These are phyloP conservation scores for Episyrphus balteatus DNA, from an alignment of 1,140 invertebrate species.

Conservation along the genomic window DNA sequence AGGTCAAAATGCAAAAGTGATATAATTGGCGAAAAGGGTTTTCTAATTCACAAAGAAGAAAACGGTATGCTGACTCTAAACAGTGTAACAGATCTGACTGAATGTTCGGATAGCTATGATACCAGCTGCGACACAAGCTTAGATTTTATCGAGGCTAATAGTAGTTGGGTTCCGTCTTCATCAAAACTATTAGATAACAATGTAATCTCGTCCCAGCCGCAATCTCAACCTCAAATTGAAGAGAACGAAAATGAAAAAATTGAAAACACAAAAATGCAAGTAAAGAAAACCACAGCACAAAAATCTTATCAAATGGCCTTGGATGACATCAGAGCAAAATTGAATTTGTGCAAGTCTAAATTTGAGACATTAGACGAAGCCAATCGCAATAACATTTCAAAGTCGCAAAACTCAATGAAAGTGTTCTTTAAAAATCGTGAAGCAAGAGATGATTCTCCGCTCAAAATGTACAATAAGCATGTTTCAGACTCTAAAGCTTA, in stretches of 20 bases:
- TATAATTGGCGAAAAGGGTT: conserved; percentile 31
- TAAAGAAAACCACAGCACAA: background rate
- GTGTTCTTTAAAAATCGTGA: conserved; percentile 22
- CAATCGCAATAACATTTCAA: conserved; percentile 21
- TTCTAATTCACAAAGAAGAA: conserved; percentile 26
- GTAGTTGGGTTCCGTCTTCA: background rate
- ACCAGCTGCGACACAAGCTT: conserved; percentile 35
- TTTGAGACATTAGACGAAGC: conserved; percentile 30
- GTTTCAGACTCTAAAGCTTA: conserved; percentile 28
- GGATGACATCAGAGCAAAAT: conserved; percentile 25
- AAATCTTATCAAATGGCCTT: conserved; percentile 16
- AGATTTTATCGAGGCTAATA: conserved; percentile 30
- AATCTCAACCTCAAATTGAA: no score
- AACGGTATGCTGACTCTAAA: conserved; percentile 25
- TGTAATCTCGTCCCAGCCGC: background rate
- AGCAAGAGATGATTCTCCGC: background rate
- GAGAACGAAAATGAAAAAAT: background rate
- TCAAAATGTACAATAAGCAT: conserved; percentile 10
- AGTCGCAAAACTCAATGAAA: conserved; percentile 27
- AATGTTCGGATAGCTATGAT: conserved; percentile 30
- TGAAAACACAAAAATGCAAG: background rate
- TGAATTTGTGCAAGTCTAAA: conserved; percentile 28
- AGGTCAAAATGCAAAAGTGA: conserved; percentile 14
- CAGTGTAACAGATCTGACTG: conserved; percentile 32
- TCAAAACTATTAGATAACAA: background rate